Evolutionary conservation across 2,888 invertebrate species (phyloP), one percentile per base, ranked within the genome.

Genomic region (Drosophila prolongata): DNA sequence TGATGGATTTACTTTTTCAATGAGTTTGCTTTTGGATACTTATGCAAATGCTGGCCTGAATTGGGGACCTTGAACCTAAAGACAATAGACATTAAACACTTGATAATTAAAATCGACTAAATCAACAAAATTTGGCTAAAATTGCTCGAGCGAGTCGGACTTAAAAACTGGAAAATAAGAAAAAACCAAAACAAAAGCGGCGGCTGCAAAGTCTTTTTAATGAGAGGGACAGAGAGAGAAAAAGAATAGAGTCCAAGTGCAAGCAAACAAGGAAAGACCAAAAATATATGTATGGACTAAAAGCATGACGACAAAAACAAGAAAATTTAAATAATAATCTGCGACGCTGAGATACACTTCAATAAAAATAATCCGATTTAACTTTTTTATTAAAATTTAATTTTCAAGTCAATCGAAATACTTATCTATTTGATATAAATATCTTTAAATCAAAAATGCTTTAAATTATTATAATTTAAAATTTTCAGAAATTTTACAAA

Each of bases 241-340:
- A 65, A 38, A 57, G 58, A 78, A 69, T 67, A 62, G 56, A 64
- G 76, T 70, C 62, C 64, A 77, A 78, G 74, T 71, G 75, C 85
- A 80, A 79, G 70, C 75, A 72, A 75, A 75, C 47, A 75, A 34
- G 34, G 49, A 62, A 62, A 43, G 34, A 66, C 49, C 58, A 66
- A 24, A 42, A 60, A 56, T 24, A 66, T 30, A 47, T 62, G 49
- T 30, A 46, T 62, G 49, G 62, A 59, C 34, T 64, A 61, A 49
- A 49, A 34, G 47, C 11, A 19, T 34, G 13, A 34, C 35, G 57
- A 46, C 54, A 55, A 19, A 46, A 53, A 42, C 38, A 34, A 42
- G n/a, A 58, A 42, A n/a, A 34, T 10, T 27, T 27, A 6, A 54
- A 47, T 19, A 6, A 65, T 73, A 77, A 76, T 79, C 68, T 69